Evolutionary conservation across 2,888 invertebrate genomes (phyloP).

Genomic region (Stenodera caucasica): DNA sequence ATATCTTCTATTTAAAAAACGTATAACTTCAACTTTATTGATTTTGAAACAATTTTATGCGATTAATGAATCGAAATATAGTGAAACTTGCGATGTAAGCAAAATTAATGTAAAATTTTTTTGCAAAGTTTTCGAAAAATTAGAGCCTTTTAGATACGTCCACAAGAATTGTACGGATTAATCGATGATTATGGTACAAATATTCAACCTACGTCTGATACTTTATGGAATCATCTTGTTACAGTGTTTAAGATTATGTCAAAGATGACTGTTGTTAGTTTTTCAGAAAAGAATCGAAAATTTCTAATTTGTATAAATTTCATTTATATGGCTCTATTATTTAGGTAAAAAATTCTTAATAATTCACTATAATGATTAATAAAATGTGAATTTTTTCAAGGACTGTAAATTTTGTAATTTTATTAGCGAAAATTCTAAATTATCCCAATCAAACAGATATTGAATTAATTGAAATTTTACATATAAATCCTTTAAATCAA

Average conservation of each 20-base stretch:
- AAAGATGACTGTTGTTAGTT: constrained; percentile 5
- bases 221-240: constrained; percentile 22
- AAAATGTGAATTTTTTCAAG: background rate
- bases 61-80: constrained; percentile 56
- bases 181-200: constrained; percentile 38
- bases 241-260: constrained; percentile 11
- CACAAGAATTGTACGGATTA: constrained; percentile 35
- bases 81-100: constrained; percentile 51
- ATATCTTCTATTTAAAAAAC: constrained; percentile 50
- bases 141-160: constrained; percentile 31
- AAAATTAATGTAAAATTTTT: background rate
- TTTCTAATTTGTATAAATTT: background rate
- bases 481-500: constrained; percentile 15
- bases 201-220: constrained; percentile 26
- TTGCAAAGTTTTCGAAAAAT: background rate
- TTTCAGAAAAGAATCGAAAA: background rate
- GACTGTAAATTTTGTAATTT: constrained; percentile 8
- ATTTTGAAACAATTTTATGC: constrained; percentile 56
- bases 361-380: too few species aligned
- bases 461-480: constrained; percentile 24
- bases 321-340: constrained; percentile 11
- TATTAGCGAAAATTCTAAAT: constrained; percentile 17
- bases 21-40: constrained; percentile 47
- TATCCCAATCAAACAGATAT: constrained; percentile 13
- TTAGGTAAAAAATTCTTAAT: constrained; percentile 10